These are phyloP conservation scores for Isichthys henryi DNA, from an alignment of 2,113 vertebrate genomes.

Conservation along the genomic window DNA sequence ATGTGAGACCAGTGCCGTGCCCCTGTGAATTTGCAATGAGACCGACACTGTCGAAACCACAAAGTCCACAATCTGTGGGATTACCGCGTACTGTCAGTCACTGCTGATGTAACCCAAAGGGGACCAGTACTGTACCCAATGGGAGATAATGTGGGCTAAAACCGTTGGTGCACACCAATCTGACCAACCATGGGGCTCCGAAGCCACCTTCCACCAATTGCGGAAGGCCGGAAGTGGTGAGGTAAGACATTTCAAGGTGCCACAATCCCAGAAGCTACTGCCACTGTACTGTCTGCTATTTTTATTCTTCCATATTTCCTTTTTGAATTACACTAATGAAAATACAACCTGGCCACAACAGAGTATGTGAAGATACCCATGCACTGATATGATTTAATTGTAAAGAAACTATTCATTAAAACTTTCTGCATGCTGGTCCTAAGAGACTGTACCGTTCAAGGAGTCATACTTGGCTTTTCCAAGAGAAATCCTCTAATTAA, in stretches of 20 bases:
- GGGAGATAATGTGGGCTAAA: not conserved
- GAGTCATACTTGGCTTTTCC: slow-evolving; percentile 17
- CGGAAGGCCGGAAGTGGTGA: not conserved
- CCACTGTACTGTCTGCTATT: not conserved
- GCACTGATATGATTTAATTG: not conserved
- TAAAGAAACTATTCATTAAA: slow-evolving; percentile 17
- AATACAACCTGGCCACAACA: not conserved
- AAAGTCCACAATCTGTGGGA: not conserved
- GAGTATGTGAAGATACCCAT: not conserved
- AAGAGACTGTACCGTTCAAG: not conserved
- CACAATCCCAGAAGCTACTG: not conserved
- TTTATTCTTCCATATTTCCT: not conserved
- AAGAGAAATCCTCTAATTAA: slow-evolving; percentile 31
- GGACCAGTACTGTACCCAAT: not conserved
- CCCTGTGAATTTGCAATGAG: not conserved
- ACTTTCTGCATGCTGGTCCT: not conserved
- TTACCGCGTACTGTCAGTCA: not conserved
- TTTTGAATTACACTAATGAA: slow-evolving; percentile 10
- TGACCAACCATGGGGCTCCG: not conserved
- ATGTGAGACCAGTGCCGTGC: not conserved
- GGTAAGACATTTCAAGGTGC: not conserved
- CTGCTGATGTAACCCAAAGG: not conserved
- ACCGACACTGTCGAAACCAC: not conserved
- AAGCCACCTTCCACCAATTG: not conserved
- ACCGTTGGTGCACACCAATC: not conserved